Conservation (phyloP, 2,797 vertebrate species). For the Gallirallus australis region DNA sequence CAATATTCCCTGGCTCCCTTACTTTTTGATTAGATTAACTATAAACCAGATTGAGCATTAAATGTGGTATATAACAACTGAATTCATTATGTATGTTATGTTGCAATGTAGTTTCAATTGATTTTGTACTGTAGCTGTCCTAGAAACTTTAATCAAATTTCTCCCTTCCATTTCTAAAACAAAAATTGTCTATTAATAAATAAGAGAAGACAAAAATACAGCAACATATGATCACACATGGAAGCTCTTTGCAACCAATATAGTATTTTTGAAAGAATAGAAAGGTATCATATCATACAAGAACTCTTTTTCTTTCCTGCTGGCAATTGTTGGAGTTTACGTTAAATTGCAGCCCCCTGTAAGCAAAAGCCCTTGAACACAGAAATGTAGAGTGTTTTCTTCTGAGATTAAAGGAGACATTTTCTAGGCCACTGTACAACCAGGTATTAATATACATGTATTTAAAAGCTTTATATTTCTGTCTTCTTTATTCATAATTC, state of each 20-base stretch:
- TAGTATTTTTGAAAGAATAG: conserved; percentile 11
- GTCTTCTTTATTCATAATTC: neutral
- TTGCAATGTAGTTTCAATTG: conserved; percentile 19
- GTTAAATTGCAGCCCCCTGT: neutral
- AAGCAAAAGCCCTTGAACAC: conserved; percentile 1
- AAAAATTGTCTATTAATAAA: conserved; percentile 28
- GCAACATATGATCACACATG: neutral
- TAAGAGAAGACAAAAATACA: neutral
- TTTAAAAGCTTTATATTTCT: neutral
- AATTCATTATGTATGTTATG: conserved; percentile 17
- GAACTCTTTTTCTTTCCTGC: neutral
- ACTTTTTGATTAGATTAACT: conserved; percentile 39
- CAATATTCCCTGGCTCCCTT: neutral
- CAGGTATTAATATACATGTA: neutral
- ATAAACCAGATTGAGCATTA: conserved; percentile 17
- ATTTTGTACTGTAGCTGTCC: conserved; percentile 7
- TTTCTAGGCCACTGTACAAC: neutral
- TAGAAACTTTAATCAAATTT: conserved; percentile 41
- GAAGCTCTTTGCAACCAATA: neutral
- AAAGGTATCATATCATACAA: neutral
- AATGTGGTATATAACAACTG: neutral
- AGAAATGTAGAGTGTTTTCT: neutral
- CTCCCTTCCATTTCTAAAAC: conserved; percentile 3
- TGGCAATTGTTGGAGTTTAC: neutral
- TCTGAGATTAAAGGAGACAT: neutral